Base-by-base conservation (phyloP, 2,113 vertebrate genomes). In the Plecturocebus donacophilus region DNA sequence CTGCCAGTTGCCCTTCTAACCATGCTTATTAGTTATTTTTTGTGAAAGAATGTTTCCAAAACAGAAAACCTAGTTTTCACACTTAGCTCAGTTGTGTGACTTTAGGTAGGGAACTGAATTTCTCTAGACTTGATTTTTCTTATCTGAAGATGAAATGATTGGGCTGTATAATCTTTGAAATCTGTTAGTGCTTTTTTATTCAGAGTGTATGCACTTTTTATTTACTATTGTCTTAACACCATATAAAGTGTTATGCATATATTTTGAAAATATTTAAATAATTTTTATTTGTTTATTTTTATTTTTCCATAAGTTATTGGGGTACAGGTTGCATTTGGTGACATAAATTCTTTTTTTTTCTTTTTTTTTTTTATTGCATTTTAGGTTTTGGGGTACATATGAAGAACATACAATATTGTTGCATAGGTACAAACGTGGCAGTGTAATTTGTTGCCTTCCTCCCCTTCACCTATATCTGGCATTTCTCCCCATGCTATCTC, bases 231-330 rank as follows among this genome's bases (percentile, higher is more conserved):
- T 89, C 38, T 61, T 84, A 82, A 86, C 84, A 93, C 32, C 77
- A 32, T 2, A 8, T 85, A 32, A 94, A 71, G 7, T 81, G 27
- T 93, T 88, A 54, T 83, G 20, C 11, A 25, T 64, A 1, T 12
- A n/a, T 84, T 32, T 83, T 86, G 58, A 68, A 40, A 38, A 80
- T 91, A 5, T 49, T 90, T 95, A 83, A 92, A 85, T 71, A 80
- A 80, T 40, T 77, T 92, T 87, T 90, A 61, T 61, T 64, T 61
- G 11, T 61, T 61, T 64, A 64, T 64, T 64, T 30, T 64, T 30
- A 30, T 64, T 64, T 64, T 64, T 64, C 12, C 61, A 3, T 30
- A 64, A 32, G 27, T 64, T 64, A 64, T 32, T 64, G 27, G 61
- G 61, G 27, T 64, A 64, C 27, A 64, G 61, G 27, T 64, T 27